Conservation (phyloP, 2,888 invertebrate genomes). For the Archips crataeganus region DNA sequence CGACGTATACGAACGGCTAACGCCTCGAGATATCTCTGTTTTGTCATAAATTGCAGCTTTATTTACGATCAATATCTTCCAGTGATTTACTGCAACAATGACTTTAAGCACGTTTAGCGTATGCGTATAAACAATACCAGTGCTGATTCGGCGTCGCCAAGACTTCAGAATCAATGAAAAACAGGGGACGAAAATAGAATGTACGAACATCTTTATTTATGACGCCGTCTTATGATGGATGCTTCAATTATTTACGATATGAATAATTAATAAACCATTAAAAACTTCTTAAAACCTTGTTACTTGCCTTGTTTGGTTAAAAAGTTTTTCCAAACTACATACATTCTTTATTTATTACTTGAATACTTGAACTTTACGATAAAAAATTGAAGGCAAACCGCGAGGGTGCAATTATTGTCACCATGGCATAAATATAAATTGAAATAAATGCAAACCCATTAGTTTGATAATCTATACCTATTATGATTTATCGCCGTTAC, state of each 20-base stretch:
- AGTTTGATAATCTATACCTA: constrained; percentile 33
- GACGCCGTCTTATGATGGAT: constrained; percentile 31
- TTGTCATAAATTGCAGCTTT: constrained; percentile 76
- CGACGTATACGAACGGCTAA: constrained; percentile 48
- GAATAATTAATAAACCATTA: constrained; percentile 37
- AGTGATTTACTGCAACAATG: constrained; percentile 74
- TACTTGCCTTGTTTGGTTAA: constrained; percentile 25
- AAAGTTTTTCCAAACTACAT: constrained; percentile 13
- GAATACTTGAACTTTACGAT: constrained; percentile 16
- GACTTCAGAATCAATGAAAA: constrained; percentile 19
- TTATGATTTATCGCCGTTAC: constrained; percentile 34
- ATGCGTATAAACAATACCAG: constrained; percentile 40
- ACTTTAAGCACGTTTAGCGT: constrained; percentile 64
- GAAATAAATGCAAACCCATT: constrained; percentile 30
- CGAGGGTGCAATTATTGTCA: constrained; percentile 32
- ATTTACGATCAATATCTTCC: constrained; percentile 77
- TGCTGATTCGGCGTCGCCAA: constrained; percentile 17
- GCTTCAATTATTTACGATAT: constrained; percentile 38
- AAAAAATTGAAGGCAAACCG: constrained; percentile 22
- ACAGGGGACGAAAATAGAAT: constrained; percentile 33
- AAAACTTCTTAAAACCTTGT: constrained; percentile 10
- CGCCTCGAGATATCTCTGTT: constrained; percentile 66
- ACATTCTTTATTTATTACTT: constrained; percentile 31
- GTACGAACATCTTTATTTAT: constrained; percentile 31
- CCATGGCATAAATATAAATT: constrained; percentile 29